phyloP scores from a whole-genome alignment of 37 sponge, comb jelly and placozoan genomes.

The Diacarnus erythraeanus region DNA sequence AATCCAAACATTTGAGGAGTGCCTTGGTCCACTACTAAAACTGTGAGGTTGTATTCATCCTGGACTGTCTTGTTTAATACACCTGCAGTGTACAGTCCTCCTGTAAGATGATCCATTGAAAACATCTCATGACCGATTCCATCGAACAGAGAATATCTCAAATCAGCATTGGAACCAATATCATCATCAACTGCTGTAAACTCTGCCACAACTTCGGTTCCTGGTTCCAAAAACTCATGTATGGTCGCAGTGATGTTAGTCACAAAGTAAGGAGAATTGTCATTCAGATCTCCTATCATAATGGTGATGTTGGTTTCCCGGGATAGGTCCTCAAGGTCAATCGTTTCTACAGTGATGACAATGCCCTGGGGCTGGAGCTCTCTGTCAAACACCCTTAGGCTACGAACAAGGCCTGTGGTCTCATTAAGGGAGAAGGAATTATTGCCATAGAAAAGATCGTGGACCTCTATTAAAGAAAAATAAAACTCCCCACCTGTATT shows the following conservation, averaged over 20 bases:
- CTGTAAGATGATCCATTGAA: conserved; percentile 41
- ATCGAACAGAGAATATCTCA: conserved; percentile 43
- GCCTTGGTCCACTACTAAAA: conserved; percentile 53
- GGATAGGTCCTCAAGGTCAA: conserved; percentile 51
- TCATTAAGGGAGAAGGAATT: conserved; percentile 25
- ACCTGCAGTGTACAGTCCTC: conserved; percentile 34
- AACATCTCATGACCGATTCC: conserved; percentile 40
- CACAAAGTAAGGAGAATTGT: conserved; percentile 61
- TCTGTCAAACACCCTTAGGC: conserved; percentile 45
- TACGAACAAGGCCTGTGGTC: conserved; percentile 36
- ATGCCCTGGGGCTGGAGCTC: conserved; percentile 51
- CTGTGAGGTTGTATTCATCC: conserved; percentile 39
- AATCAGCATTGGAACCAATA: conserved; percentile 58
- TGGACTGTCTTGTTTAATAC: conserved; percentile 52
- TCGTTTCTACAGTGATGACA: conserved; percentile 30
- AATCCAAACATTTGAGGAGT: conserved; percentile 37
- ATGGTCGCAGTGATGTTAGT: conserved; percentile 28
- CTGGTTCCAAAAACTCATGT: conserved; percentile 50
- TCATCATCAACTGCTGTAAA: conserved; percentile 63
- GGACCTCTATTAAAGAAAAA: conserved; percentile 30
- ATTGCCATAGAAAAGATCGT: conserved; percentile 22
- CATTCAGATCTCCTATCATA: conserved; percentile 63
- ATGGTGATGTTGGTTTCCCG: conserved; percentile 51
- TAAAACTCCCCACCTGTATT: conserved; percentile 55
- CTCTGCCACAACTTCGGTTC: conserved; percentile 24